Percentiles rank a stretch among this genome's conserved stretches.
These are phyloP conservation scores for Sesamia nonagrioides DNA, from an alignment of 1,140 invertebrate species.

Conservation along the genomic window DNA sequence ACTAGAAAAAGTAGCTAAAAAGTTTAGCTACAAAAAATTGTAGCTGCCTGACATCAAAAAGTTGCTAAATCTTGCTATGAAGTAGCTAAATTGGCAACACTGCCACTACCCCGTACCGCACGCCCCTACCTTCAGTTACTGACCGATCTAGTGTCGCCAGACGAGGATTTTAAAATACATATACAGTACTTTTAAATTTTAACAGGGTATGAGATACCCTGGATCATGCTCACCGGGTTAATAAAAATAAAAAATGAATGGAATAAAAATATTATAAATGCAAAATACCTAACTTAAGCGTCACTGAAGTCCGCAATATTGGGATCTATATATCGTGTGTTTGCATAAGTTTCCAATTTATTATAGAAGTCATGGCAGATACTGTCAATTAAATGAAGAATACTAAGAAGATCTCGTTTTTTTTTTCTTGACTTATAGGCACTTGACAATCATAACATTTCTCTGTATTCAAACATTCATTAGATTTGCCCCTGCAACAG, in stretches of 20 bases:
- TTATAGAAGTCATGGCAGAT: background rate
- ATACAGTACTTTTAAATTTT: conserved; percentile 3
- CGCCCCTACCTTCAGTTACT: conserved; percentile 49
- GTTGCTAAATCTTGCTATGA: too few species aligned
- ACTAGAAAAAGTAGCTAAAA: too few species aligned
- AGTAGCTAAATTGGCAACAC: too few species aligned
- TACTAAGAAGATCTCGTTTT: background rate
- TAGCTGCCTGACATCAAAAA: too few species aligned
- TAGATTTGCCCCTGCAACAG: conserved; percentile 8
- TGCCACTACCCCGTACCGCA: conserved; percentile 42
- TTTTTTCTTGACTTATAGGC: conserved; percentile 1
- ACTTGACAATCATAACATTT: conserved; percentile 11
- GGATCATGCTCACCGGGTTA: background rate
- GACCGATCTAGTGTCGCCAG: conserved; percentile 26
- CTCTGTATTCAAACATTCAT: conserved; percentile 2
- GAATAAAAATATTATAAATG: too few species aligned
- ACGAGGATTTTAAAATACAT: conserved; percentile 36
- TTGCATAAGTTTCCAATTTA: background rate
- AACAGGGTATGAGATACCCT: background rate
- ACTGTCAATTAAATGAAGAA: background rate
- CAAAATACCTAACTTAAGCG: background rate
- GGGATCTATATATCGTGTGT: background rate
- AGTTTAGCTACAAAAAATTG: too few species aligned
- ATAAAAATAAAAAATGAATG: too few species aligned
- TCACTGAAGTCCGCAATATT: background rate